These are phyloP conservation scores for Sminthopsis crassicaudata DNA, from an alignment of 2,113 vertebrate genomes.

Conservation along the genomic window DNA sequence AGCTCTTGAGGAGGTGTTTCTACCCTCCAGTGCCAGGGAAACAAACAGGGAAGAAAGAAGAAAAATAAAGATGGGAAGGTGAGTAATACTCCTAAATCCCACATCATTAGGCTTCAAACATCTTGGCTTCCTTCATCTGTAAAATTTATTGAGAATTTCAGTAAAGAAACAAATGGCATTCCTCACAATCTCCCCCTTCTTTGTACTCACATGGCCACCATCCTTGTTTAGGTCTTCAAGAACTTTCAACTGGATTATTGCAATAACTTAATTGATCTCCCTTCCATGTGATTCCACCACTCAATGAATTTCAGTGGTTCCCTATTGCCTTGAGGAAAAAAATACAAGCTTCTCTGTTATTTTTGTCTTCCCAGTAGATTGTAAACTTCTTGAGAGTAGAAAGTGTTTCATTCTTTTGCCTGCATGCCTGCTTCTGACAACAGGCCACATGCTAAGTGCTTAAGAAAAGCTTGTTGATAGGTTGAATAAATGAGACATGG, in stretches of 20 bases:
- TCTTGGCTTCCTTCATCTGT: neutral
- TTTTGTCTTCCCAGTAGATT: neutral
- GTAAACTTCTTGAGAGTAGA: neutral
- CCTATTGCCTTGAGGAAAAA: neutral
- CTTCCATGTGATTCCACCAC: neutral
- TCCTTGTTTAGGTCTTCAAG: neutral
- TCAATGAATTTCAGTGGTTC: neutral
- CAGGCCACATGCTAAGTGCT: neutral
- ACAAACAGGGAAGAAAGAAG: too few species aligned
- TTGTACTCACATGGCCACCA: neutral
- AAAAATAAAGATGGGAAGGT: too few species aligned
- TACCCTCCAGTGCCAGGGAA: neutral
- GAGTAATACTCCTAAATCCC: neutral
- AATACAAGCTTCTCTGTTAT: neutral
- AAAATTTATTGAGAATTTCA: neutral
- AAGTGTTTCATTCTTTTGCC: neutral
- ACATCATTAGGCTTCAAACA: neutral
- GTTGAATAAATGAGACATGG: neutral
- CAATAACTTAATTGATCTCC: neutral
- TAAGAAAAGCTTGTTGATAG: constrained; percentile 19
- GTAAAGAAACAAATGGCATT: neutral
- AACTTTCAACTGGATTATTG: neutral
- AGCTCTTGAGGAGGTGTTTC: neutral
- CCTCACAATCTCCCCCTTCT: neutral
- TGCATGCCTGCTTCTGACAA: neutral